Evolutionary conservation across 2,888 invertebrate genomes (phyloP), one percentile per base, ranked within the genome.

Genomic region (Tetragnatha montana): DNA sequence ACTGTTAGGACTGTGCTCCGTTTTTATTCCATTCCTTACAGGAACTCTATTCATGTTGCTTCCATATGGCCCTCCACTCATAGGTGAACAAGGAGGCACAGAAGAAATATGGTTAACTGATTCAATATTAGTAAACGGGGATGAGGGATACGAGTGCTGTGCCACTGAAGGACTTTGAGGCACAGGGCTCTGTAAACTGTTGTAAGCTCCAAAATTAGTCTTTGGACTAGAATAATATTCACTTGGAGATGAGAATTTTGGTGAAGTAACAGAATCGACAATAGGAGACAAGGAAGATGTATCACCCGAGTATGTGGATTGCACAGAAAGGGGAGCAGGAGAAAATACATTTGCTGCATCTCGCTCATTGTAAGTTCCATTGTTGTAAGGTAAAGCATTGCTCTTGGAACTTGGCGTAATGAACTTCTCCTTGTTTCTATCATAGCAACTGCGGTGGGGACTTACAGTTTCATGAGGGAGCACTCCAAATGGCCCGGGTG

Each of bases 401-500:
- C 75, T 68, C 47, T 90, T 90, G n/a, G 89, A 79, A 80, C 60
- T 51, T n/a, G 88, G 88, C 17, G 83, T 12, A 21, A 83, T 60
- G 82, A 82, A 90, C 21, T 78, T 82, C 71, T 90, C 89, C 50
- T 74, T 69, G 12, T 70, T 86, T 49, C 82, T 78, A n/a, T 88
- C 83, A 88, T 68, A 88, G 17, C 84, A 74, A 87, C 22, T 78
- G 14, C 19, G 71, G n/a, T 71, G 81, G 51, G 51, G 81, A 49
- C 21, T 82, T 8, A 91, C 91, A 68, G 91, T 68, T 88, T 91
- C 90, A 76, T 91, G 91, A 21, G 91, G 91, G 12, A 91, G 84
- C 21, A 90, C 89, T 50, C 91, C 91, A 87, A 91, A 91, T 51
- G 91, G 91, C 81, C 91, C 90, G 47, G 80, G 73, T 21, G 82